Conservation (phyloP, 2,797 vertebrate genomes). For the Pterois miles region DNA sequence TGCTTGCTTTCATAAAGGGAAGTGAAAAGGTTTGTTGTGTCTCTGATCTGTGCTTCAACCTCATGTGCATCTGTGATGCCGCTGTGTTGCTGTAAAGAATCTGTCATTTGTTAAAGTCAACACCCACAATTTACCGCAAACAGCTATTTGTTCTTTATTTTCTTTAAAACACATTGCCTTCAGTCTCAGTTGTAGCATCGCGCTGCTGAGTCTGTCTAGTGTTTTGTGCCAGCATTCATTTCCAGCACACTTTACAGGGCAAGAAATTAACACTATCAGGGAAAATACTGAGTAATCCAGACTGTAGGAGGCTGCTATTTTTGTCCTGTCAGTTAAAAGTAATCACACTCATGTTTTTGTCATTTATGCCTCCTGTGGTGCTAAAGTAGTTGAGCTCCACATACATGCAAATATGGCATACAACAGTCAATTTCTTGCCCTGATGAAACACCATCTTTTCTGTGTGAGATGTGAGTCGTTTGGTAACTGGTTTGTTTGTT, state of each 20-base stretch:
- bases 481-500: constrained; percentile 3
- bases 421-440: constrained; percentile 5
- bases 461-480: neutral
- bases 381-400: neutral
- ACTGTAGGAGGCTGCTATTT: constrained; percentile 6
- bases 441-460: neutral
- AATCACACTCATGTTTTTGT: neutral
- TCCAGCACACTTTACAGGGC: constrained; percentile 8
- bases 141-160: neutral
- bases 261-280: constrained; percentile 22
- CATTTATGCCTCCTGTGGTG: neutral
- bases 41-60: constrained; percentile 59
- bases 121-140: neutral
- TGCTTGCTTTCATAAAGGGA: constrained; percentile 82
- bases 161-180: neutral
- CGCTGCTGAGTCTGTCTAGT: constrained; percentile 29
- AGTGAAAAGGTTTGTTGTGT: constrained; percentile 86
- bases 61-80: constrained; percentile 57
- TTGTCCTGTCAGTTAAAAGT: too few species aligned
- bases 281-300: neutral
- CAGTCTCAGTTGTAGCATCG: constrained; percentile 30
- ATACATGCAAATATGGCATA: neutral
- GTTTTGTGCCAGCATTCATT: neutral
- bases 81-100: constrained; percentile 15
- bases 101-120: neutral